These are phyloP conservation scores for Ramazzottius varieornatus DNA, from an alignment of 2,888 invertebrate genomes.

Conservation along the genomic window DNA sequence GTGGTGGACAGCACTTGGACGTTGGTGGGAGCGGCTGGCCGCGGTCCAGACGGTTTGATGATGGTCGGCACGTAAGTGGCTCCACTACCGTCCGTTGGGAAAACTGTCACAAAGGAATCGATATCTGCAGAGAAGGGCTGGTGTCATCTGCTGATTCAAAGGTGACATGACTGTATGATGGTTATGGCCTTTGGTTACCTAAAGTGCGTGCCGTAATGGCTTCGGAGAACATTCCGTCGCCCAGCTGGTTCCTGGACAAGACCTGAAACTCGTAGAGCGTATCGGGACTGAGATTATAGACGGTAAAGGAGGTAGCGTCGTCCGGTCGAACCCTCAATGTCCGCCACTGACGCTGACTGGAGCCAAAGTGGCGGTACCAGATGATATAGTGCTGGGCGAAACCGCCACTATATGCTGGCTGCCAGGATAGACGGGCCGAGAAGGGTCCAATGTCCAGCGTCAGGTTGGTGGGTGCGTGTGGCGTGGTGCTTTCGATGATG, in stretches of 20 bases:
- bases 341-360: constrained; percentile 34
- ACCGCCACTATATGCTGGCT: constrained; percentile 78
- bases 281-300: constrained; percentile 62
- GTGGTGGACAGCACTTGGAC: constrained; percentile 5
- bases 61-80: constrained; percentile 41
- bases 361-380: constrained; percentile 32
- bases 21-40: not conserved
- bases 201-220: constrained; percentile 61
- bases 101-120: constrained; percentile 28
- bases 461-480: constrained; percentile 85
- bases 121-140: no score
- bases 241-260: constrained; percentile 70
- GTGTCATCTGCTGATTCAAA: no score
- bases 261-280: constrained; percentile 87
- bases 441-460: constrained; percentile 65
- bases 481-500: constrained; percentile 43
- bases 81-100: constrained; percentile 47
- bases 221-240: constrained; percentile 85
- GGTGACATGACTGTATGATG: no score
- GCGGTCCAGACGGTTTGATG: constrained; percentile 39
- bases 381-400: constrained; percentile 82
- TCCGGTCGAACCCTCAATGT: constrained; percentile 75
- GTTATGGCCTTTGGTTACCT: no score
- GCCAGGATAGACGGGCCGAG: constrained; percentile 65
- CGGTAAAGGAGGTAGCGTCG: constrained; percentile 64